These are phyloP conservation scores for Pyrocephalus nanus DNA, from an alignment of 2,797 vertebrate genomes.

Conservation along the genomic window DNA sequence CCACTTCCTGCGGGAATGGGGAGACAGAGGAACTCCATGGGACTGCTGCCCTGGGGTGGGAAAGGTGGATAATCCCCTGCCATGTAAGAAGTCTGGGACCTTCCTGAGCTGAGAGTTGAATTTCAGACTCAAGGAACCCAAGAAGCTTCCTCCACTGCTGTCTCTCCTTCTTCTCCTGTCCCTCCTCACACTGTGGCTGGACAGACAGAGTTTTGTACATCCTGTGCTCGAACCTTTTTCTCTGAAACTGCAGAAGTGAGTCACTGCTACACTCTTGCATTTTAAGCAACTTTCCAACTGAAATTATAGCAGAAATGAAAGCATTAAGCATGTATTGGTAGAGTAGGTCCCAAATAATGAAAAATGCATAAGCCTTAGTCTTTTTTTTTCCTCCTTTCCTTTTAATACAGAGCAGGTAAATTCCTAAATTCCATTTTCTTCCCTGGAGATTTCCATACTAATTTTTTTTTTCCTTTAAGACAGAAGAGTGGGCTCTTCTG, in stretches of 20 bases:
- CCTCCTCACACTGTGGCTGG: background rate
- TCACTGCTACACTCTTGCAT: background rate
- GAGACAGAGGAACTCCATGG: background rate
- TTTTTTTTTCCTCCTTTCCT: background rate
- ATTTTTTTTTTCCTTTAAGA: background rate
- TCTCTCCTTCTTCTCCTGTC: background rate
- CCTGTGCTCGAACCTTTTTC: background rate
- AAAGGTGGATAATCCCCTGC: fast-evolving
- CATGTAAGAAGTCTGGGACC: background rate
- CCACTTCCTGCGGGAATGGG: fast-evolving
- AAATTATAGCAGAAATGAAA: background rate
- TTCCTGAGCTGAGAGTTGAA: background rate
- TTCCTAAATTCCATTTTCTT: constrained; percentile 6
- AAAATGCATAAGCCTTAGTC: background rate
- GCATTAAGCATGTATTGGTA: background rate
- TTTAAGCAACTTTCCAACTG: background rate
- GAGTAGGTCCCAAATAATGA: background rate
- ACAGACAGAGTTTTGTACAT: background rate
- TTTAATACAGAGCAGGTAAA: constrained; percentile 45
- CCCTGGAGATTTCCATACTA: background rate
- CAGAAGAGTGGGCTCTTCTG: constrained; percentile 3
- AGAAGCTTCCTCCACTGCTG: background rate
- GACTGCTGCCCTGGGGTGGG: fast-evolving
- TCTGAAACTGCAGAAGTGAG: background rate
- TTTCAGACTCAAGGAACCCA: background rate